These are phyloP conservation scores for Heliopora coerulea DNA, from an alignment of 92 coral and sea anemone genomes.

Conservation along the genomic window DNA sequence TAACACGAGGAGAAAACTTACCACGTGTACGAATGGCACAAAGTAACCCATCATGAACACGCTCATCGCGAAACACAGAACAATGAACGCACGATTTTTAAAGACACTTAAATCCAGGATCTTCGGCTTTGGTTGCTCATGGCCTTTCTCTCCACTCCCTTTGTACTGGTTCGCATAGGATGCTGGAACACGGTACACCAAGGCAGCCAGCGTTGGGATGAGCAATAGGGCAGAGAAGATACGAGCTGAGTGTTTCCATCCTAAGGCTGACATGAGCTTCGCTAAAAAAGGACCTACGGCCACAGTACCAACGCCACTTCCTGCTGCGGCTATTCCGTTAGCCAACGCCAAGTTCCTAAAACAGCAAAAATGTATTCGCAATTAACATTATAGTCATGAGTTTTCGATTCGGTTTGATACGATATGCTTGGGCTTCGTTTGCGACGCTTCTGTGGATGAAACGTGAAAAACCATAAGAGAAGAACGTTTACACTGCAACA, in stretches of 20 bases:
- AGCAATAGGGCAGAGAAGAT: slow-evolving; percentile 67
- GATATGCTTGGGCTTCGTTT: too few relatives aligned
- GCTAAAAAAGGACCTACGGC: slow-evolving; percentile 89
- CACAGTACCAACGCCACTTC: slow-evolving; percentile 92
- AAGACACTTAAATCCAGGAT: slow-evolving; percentile 73
- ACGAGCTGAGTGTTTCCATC: slow-evolving; percentile 77
- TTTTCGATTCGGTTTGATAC: too few relatives aligned
- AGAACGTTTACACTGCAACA: too few relatives aligned
- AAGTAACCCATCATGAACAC: slow-evolving; percentile 87
- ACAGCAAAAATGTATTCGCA: neutral
- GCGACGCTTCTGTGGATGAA: too few relatives aligned
- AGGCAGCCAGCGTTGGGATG: slow-evolving; percentile 65
- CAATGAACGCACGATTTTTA: slow-evolving; percentile 79
- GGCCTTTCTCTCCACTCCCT: slow-evolving; percentile 40
- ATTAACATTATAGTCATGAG: too few relatives aligned
- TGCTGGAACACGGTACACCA: slow-evolving; percentile 66
- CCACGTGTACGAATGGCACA: slow-evolving; percentile 95
- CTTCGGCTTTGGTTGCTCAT: slow-evolving; percentile 51
- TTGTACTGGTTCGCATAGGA: slow-evolving; percentile 35
- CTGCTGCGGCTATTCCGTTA: slow-evolving; percentile 91
- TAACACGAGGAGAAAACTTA: slow-evolving; percentile 52
- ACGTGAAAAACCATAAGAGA: too few relatives aligned
- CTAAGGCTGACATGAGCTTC: slow-evolving; percentile 57
- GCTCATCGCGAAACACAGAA: slow-evolving; percentile 78
- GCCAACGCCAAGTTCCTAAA: slow-evolving; percentile 80